Conservation (phyloP, 2,888 invertebrate genomes). For the Ophioninae sp. region DNA sequence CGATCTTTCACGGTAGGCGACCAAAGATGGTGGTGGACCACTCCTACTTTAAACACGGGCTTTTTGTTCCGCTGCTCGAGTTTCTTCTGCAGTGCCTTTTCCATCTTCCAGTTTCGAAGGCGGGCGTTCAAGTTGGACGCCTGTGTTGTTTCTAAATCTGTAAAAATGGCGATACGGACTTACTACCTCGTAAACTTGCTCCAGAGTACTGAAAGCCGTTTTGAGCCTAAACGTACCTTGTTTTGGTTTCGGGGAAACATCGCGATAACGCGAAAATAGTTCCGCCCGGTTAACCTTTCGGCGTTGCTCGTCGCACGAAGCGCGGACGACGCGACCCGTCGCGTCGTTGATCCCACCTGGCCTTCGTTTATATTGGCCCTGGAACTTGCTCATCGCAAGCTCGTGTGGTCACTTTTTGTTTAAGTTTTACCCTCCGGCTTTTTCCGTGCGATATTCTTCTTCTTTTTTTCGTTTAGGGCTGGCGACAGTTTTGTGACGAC, state of each 20-base stretch:
- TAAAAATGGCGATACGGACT: background rate
- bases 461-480: too few species aligned
- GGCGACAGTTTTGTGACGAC: too few species aligned
- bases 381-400: conserved; percentile 25
- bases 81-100: conserved; percentile 66
- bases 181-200: background rate
- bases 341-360: conserved; percentile 2
- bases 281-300: conserved; percentile 55
- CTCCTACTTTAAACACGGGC: conserved; percentile 74
- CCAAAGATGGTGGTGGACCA: conserved; percentile 72
- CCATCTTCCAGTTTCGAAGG: conserved; percentile 70
- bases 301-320: conserved; percentile 19
- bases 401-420: background rate
- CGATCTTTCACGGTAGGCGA: conserved; percentile 66
- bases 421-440: background rate
- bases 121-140: conserved; percentile 47
- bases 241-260: conserved; percentile 10
- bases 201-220: background rate
- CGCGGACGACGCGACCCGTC: conserved; percentile 58
- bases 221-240: conserved; percentile 43
- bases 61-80: conserved; percentile 68
- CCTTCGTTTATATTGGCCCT: conserved; percentile 28
- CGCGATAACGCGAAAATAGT: conserved; percentile 54
- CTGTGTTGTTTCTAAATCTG: background rate
- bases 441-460: too few species aligned